A percentile compares a stretch with the other conserved stretches of the same genome.
Conservation (phyloP, 1,140 invertebrate species). For the Drosophila repleta region DNA sequence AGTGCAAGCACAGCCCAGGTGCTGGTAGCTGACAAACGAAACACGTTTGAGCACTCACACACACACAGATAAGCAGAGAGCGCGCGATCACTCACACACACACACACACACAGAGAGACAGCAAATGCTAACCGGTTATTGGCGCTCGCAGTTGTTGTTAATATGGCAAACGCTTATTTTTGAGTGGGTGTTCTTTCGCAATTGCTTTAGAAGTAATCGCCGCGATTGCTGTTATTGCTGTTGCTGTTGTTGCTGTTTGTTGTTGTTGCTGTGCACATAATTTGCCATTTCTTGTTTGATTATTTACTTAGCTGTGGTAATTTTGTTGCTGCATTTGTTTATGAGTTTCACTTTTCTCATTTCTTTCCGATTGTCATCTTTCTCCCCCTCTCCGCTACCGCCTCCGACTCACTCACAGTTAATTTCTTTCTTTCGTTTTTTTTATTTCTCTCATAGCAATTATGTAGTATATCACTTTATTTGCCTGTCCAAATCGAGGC, state of each 20-base stretch:
- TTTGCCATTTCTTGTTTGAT: conserved; percentile 58
- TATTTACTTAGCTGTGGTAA: conserved; percentile 56
- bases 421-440: not conserved
- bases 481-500: conserved; percentile 7
- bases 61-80: not conserved
- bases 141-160: conserved; percentile 44
- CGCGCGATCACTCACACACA: not conserved
- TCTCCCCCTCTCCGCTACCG: too few species aligned
- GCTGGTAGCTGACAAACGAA: conserved; percentile 35
- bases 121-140: conserved; percentile 65
- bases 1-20: conserved; percentile 24
- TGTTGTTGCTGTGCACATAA: conserved; percentile 32
- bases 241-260: conserved; percentile 24
- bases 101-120: not conserved
- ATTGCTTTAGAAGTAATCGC: conserved; percentile 50
- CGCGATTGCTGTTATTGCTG: conserved; percentile 17
- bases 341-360: conserved; percentile 49
- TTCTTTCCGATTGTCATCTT: conserved; percentile 26
- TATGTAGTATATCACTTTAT: conserved; percentile 13
- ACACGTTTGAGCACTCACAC: conserved; percentile 32
- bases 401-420: not conserved
- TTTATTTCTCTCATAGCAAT: conserved; percentile 8
- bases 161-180: conserved; percentile 48
- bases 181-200: conserved; percentile 74
- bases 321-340: conserved; percentile 50